Base-by-base conservation (phyloP, 1,140 invertebrate species). In the Dendroctonus ponderosae region DNA sequence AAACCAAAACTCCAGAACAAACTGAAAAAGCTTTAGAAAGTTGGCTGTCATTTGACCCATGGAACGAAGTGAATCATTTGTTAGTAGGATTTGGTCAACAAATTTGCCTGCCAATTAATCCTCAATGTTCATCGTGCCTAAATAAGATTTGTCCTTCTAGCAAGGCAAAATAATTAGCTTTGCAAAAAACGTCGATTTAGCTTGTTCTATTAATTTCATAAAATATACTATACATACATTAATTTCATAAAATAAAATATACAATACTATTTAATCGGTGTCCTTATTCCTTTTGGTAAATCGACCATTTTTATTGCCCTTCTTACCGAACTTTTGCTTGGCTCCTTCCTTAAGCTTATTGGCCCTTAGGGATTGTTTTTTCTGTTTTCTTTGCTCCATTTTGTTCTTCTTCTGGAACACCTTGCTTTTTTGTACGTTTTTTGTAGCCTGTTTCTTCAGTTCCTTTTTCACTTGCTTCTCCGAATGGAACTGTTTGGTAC, bases 1-100 rank as follows among this genome's bases (percentile, higher is more conserved):
- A 75, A 15, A 90, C 91, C 6, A 92, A 92, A 74, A 91, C 88
- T 64, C 94, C 97, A 6, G 96, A 98, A 79, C 85, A 91, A 44
- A 98, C 96, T 0, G 84, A 93, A 65, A 85, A 85, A 68, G 85
- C 84, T 7, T 77, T 99, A n/a, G 91, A 99, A 81, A 82, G 82
- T 12, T 97, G 96, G 95, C 75, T 99, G 41, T 96, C 96, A 11
- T 83, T 85, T 73, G 84, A 90, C 5, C 76, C 91, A 9, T 99
- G 97, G 96, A 82, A 81, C 64, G 91, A 97, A 79, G 87, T 98
- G 0, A 98, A 98, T 81, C 85, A 91, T 76, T 81, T 98, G 0
- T 81, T 99, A 41, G 96, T 99, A 9, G 96, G 96, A 40, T 98
- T 99, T 82, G 97, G 97, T 5, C 96, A 99, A 81, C 91, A 92